Evolutionary conservation across 2,113 vertebrate genomes (phyloP).

Genomic region (Cyprinodon variegatus): DNA sequence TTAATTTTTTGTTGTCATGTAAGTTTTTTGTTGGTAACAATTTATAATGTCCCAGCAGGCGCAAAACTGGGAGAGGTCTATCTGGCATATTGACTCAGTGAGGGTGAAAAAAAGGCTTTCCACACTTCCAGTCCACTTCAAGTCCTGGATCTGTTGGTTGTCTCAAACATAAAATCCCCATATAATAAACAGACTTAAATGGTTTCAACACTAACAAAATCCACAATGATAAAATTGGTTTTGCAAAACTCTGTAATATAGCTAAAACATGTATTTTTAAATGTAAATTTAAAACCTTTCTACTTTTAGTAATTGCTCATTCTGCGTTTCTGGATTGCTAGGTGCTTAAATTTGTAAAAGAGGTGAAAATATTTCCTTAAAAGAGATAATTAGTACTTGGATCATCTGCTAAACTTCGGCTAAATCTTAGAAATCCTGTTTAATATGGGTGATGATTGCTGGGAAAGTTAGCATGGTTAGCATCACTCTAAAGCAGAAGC

Average conservation of each 20-base stretch:
- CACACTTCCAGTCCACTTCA: not conserved
- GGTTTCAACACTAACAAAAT: not conserved
- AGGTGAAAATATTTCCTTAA: not conserved
- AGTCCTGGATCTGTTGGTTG: not conserved
- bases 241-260: no score
- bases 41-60: no score
- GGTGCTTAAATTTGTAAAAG: not conserved
- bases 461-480: slow-evolving; percentile 26
- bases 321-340: not conserved
- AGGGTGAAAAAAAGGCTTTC: no score
- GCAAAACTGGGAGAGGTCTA: no score
- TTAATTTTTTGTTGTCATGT: no score
- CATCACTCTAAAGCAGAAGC: slow-evolving; percentile 51
- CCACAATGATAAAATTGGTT: not conserved
- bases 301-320: not conserved
- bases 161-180: not conserved
- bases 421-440: slow-evolving; percentile 42
- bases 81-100: no score
- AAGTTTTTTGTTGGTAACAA: no score
- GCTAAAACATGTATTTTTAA: no score
- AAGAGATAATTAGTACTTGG: slow-evolving; percentile 1
- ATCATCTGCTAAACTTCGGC: slow-evolving; percentile 31
- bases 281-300: no score
- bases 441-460: slow-evolving; percentile 48
- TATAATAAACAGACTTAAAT: not conserved